Evolutionary conservation across 2,888 invertebrate species (phyloP), one percentile per base, ranked within the genome.

Genomic region (Lasius fuliginosus): DNA sequence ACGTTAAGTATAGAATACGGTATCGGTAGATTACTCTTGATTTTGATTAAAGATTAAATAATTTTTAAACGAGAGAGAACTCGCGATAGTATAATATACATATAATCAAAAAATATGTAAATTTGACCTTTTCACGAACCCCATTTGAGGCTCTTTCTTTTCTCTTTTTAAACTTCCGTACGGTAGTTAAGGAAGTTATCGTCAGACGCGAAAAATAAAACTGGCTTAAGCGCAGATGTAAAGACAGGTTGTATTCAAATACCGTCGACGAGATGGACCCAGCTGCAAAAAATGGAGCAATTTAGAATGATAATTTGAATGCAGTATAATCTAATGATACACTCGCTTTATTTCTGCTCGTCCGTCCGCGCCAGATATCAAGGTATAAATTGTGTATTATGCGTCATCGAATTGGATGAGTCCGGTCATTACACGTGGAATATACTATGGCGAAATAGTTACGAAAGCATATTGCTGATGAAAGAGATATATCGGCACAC

Each of bases 321-420:
- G n/a, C 30, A n/a, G 23, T 5, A 23, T 42, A 68, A 77, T 58
- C 56, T 58, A 40, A 27, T 27, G 36, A 12, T 40, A 56, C 9
- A 42, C 11, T 65, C 49, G 42, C 56, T 69, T 77, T 69, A 77
- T 69, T 77, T 58, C 42, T n/a, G 30, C 33, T 15, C 9, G 27
- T 40, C 18, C 18, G 23, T 3, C 18, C 3, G n/a, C 40, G 68
- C 64, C 6, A 46, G 64, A 15, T 64, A 76, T 86, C 56, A 62
- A 81, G 65, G 64, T 71, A 82, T 67, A 74, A 73, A 49, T 49
- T 60, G 65, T 71, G 58, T 81, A 64, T 87, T 58, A 89, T 42
- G 82, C 62, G 79, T 69, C 69, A 85, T 71, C 75, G 74, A 74
- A 69, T 84, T 81, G 83, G 74, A 87, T 69, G 85, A 87, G 85